Percentiles rank a stretch among this genome's conserved stretches.
phyloP scores from a whole-genome alignment of 2,113 vertebrate genomes.

The Pachycephala philippinensis region DNA sequence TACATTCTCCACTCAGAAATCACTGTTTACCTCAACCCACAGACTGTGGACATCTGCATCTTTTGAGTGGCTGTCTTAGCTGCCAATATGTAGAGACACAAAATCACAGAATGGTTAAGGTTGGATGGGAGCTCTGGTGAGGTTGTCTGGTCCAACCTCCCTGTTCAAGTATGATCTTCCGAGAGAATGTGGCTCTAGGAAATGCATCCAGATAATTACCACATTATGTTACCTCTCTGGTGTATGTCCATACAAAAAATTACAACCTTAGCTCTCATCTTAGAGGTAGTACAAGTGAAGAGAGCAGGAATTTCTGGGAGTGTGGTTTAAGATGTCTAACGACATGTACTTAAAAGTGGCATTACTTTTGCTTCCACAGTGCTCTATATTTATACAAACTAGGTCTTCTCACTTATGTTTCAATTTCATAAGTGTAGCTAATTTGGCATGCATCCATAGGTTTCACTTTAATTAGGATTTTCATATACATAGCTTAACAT shows the following conservation, averaged over 20 bases:
- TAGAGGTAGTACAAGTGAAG: not conserved
- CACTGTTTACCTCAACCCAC: not conserved
- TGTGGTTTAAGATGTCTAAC: not conserved
- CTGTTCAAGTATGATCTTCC: not conserved
- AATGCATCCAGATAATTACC: not conserved
- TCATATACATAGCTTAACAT: not conserved
- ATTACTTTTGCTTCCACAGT: not conserved
- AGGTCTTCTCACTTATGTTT: not conserved
- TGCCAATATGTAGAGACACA: not conserved
- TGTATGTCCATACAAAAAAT: not conserved
- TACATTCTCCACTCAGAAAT: not conserved
- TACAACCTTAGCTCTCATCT: not conserved
- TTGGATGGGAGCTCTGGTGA: not conserved
- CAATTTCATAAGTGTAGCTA: not conserved
- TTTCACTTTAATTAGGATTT: not conserved
- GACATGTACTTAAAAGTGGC: not conserved
- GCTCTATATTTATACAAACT: not conserved
- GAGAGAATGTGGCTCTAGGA: not conserved
- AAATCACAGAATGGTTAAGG: not conserved
- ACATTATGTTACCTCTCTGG: fast-evolving
- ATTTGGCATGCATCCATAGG: not conserved
- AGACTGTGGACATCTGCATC: not conserved
- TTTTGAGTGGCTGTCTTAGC: not conserved
- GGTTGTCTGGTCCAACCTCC: not conserved
- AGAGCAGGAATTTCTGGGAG: not conserved